Evolutionary conservation across 2,888 invertebrate species (phyloP).

Genomic region (Pimpla rufipes): DNA sequence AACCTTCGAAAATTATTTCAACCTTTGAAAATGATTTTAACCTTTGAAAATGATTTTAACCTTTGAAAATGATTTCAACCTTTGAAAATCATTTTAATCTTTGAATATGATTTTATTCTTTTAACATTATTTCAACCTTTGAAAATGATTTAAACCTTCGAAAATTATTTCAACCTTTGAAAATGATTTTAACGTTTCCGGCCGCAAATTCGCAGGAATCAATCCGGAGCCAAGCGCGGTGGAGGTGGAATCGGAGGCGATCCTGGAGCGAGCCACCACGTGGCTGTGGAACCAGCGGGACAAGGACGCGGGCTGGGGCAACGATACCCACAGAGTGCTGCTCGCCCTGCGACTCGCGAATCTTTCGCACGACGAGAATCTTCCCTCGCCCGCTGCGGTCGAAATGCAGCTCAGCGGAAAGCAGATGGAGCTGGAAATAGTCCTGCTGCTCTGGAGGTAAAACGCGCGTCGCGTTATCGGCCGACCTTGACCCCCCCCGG

Average conservation of each 20-base stretch:
- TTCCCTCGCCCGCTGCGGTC: constrained; percentile 88
- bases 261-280: constrained; percentile 90
- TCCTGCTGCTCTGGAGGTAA: constrained; percentile 93
- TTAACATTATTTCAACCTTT: too few relatives aligned
- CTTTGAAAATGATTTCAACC: too few relatives aligned
- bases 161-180: too few relatives aligned
- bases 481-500: constrained; percentile 23
- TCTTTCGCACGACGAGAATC: constrained; percentile 87
- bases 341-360: constrained; percentile 91
- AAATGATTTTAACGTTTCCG: background rate
- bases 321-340: constrained; percentile 94
- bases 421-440: constrained; percentile 95
- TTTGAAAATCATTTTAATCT: too few relatives aligned
- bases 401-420: constrained; percentile 93
- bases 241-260: constrained; percentile 85
- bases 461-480: background rate
- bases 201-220: constrained; percentile 51
- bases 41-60: too few relatives aligned
- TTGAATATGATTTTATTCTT: too few relatives aligned
- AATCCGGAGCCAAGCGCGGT: constrained; percentile 51
- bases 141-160: too few relatives aligned
- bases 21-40: too few relatives aligned
- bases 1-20: too few relatives aligned
- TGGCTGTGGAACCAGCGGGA: constrained; percentile 92
- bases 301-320: constrained; percentile 93